These are phyloP conservation scores for Bombyx mandarina DNA, from an alignment of 1,140 invertebrate genomes.

Conservation along the genomic window DNA sequence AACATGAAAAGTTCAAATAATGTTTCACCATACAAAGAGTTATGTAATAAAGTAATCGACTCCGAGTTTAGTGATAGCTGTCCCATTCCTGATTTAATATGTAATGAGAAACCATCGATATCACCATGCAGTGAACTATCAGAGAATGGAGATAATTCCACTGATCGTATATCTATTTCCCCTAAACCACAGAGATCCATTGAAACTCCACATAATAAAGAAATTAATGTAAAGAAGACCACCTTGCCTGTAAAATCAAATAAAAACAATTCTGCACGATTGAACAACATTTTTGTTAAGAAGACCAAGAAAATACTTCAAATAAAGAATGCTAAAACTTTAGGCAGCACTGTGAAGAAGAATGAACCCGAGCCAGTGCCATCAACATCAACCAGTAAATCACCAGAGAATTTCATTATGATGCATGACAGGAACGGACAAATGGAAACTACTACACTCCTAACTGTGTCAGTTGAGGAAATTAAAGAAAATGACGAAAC, in stretches of 20 bases:
- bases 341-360: constrained; percentile 13
- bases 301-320: constrained; percentile 63
- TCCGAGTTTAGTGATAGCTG: constrained; percentile 55
- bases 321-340: constrained; percentile 56
- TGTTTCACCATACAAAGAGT: constrained; percentile 39
- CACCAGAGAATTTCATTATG: constrained; percentile 43
- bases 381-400: constrained; percentile 35
- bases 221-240: constrained; percentile 21
- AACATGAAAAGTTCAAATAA: constrained; percentile 63
- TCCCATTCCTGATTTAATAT: constrained; percentile 63
- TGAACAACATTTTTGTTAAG: constrained; percentile 60
- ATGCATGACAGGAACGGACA: constrained; percentile 31
- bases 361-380: constrained; percentile 28
- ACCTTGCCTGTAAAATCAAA: constrained; percentile 19
- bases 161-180: constrained; percentile 34
- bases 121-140: constrained; percentile 67
- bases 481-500: constrained; percentile 46
- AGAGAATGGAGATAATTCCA: constrained; percentile 52
- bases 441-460: constrained; percentile 30
- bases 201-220: constrained; percentile 15
- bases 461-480: constrained; percentile 66
- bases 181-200: constrained; percentile 26
- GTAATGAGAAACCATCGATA: constrained; percentile 66
- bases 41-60: constrained; percentile 29
- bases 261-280: constrained; percentile 43